phyloP scores from a whole-genome alignment of 2,888 invertebrate genomes.

The Diploptera punctata region DNA sequence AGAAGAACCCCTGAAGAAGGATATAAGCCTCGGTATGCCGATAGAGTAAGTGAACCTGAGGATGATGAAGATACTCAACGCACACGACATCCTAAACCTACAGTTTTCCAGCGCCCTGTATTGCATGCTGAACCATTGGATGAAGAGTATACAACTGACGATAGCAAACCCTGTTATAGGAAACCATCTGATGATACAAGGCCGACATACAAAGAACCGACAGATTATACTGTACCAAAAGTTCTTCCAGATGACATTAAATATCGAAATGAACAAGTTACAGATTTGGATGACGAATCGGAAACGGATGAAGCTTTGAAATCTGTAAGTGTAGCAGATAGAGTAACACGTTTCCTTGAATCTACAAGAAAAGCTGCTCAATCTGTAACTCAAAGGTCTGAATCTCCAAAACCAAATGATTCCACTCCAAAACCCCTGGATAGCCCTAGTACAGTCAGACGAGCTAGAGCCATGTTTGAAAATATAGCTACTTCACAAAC shows the following conservation, averaged over 20 bases:
- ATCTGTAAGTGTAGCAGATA: conserved; percentile 62
- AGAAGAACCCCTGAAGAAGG: conserved; percentile 66
- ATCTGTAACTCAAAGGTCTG: conserved; percentile 20
- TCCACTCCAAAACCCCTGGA: conserved; percentile 41
- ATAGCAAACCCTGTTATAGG: not conserved
- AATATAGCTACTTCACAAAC: conserved; percentile 58
- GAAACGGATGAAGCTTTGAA: conserved; percentile 40
- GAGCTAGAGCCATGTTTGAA: conserved; percentile 75
- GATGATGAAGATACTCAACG: conserved; percentile 56
- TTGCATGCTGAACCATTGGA: conserved; percentile 36
- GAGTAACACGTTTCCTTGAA: conserved; percentile 61
- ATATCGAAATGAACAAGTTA: conserved; percentile 43
- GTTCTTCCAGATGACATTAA: conserved; percentile 15
- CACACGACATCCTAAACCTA: conserved; percentile 10
- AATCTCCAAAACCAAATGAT: conserved; percentile 29
- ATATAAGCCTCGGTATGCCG: conserved; percentile 70
- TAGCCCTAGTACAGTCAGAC: conserved; percentile 62
- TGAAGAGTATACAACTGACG: conserved; percentile 33
- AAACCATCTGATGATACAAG: not conserved
- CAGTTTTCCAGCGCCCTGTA: conserved; percentile 38
- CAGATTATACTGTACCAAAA: conserved; percentile 10
- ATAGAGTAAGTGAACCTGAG: conserved; percentile 77
- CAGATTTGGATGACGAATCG: conserved; percentile 47
- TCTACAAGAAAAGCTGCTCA: conserved; percentile 50
- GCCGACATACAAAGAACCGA: not conserved